Evolutionary conservation across 2,113 vertebrate genomes (phyloP).

Genomic region (Gasterosteus aculeatus): DNA sequence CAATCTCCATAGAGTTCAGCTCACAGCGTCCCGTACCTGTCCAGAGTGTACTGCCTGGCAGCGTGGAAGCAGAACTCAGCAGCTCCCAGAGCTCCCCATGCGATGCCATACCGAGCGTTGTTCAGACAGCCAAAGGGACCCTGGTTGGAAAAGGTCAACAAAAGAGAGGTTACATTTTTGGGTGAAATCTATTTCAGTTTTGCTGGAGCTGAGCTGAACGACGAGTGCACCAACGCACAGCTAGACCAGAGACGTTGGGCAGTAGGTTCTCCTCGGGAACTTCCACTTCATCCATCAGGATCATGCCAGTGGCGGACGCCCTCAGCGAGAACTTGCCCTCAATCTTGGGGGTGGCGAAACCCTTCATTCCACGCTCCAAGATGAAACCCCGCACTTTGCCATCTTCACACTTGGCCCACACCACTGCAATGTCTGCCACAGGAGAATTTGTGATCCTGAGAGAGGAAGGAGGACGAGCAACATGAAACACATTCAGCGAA

Average conservation of each 20-base stretch:
- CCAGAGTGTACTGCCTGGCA: conserved; percentile 77
- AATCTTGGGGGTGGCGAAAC: conserved; percentile 87
- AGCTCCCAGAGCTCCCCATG: conserved; percentile 91
- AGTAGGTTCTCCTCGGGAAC: conserved; percentile 89
- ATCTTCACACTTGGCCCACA: conserved; percentile 91
- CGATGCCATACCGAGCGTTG: conserved; percentile 89
- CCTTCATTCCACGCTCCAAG: conserved; percentile 87
- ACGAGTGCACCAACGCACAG: conserved; percentile 72
- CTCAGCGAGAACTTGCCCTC: conserved; percentile 92
- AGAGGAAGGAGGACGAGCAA: background rate
- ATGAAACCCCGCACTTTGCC: conserved; percentile 86
- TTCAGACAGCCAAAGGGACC: conserved; percentile 92
- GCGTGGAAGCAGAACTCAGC: conserved; percentile 92
- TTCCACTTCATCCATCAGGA: conserved; percentile 89
- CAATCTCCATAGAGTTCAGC: no score
- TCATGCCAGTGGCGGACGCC: conserved; percentile 89
- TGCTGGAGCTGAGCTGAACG: background rate
- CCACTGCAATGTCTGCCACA: conserved; percentile 86
- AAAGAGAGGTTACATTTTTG: background rate
- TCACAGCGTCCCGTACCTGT: conserved; percentile 64
- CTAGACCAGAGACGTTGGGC: conserved; percentile 82
- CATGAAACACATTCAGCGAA: background rate
- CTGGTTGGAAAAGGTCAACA: conserved; percentile 61
- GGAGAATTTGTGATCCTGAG: conserved; percentile 92
- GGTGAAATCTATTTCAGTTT: background rate